Evolutionary conservation across 1,140 invertebrate genomes (phyloP).

Genomic region (Ooceraea biroi): DNA sequence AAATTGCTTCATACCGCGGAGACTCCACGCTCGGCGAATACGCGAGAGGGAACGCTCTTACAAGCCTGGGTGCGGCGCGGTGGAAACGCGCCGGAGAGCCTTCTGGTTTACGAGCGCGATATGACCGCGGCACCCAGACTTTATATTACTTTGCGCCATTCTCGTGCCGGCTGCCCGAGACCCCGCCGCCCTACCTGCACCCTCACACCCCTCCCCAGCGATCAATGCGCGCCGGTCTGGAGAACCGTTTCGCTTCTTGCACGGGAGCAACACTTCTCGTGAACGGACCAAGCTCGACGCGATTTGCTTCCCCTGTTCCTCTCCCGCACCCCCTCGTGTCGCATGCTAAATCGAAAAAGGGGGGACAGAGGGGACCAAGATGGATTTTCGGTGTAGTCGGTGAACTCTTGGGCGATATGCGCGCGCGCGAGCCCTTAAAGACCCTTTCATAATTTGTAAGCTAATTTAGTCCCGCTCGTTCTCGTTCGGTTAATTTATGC

Average conservation of each 20-base stretch:
- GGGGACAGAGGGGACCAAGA: not conserved
- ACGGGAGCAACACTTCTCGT: constrained; percentile 10
- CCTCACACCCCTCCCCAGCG: constrained; percentile 61
- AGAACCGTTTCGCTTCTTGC: constrained; percentile 45
- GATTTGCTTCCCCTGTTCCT: constrained; percentile 59
- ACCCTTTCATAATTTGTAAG: constrained; percentile 58
- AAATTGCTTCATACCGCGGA: constrained; percentile 79
- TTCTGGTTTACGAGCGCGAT: constrained; percentile 81
- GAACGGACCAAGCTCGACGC: constrained; percentile 42
- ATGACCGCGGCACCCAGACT: constrained; percentile 78
- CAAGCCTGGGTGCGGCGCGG: constrained; percentile 46
- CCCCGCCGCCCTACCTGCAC: not conserved
- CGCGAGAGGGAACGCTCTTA: constrained; percentile 74
- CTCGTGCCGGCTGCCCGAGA: constrained; percentile 54
- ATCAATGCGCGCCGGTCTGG: constrained; percentile 48
- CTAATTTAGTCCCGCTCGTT: constrained; percentile 42
- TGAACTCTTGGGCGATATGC: constrained; percentile 40
- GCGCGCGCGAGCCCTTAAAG: not conserved
- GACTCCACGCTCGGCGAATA: constrained; percentile 67
- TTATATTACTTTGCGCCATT: constrained; percentile 81
- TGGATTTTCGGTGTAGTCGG: constrained; percentile 59
- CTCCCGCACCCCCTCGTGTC: not conserved
- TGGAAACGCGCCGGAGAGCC: constrained; percentile 69
- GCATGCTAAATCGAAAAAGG: constrained; percentile 39
- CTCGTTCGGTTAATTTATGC: constrained; percentile 42